These are phyloP conservation scores for Leptothorax acervorum DNA, from an alignment of 2,888 invertebrate species.

Conservation along the genomic window DNA sequence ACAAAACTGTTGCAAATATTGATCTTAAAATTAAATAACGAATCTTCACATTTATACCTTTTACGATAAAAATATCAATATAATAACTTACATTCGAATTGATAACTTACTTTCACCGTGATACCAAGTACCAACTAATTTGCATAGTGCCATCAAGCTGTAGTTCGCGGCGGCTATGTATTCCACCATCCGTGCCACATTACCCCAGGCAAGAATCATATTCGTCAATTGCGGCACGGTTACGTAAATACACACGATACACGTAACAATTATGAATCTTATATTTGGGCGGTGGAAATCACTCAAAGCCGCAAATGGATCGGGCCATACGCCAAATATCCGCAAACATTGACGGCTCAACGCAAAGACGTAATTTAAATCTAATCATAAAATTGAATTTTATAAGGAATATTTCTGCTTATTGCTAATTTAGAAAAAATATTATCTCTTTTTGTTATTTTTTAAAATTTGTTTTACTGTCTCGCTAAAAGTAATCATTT, in stretches of 20 bases:
- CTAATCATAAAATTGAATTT: conserved; percentile 39
- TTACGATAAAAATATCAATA: background rate
- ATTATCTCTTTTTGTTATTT: background rate
- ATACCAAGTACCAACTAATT: conserved; percentile 51
- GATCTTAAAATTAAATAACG: background rate
- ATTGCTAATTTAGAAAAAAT: background rate
- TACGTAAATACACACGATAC: conserved; percentile 45
- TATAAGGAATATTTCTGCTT: background rate
- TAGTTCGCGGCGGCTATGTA: conserved; percentile 43
- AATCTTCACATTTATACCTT: background rate
- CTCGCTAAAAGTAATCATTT: background rate
- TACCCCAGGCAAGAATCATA: conserved; percentile 59
- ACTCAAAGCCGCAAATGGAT: conserved; percentile 19
- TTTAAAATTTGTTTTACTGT: background rate
- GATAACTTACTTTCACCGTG: conserved; percentile 54
- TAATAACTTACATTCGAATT: conserved; percentile 28
- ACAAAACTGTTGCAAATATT: background rate
- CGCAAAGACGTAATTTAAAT: conserved; percentile 61
- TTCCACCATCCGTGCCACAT: conserved; percentile 55
- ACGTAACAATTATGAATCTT: background rate
- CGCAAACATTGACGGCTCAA: conserved; percentile 64
- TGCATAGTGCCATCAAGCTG: conserved; percentile 42
- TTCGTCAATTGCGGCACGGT: conserved; percentile 57
- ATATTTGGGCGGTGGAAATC: conserved; percentile 20
- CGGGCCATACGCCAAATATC: conserved; percentile 73